Conservation (phyloP, 2,797 vertebrate species). For the Podarcis lilfordi region DNA sequence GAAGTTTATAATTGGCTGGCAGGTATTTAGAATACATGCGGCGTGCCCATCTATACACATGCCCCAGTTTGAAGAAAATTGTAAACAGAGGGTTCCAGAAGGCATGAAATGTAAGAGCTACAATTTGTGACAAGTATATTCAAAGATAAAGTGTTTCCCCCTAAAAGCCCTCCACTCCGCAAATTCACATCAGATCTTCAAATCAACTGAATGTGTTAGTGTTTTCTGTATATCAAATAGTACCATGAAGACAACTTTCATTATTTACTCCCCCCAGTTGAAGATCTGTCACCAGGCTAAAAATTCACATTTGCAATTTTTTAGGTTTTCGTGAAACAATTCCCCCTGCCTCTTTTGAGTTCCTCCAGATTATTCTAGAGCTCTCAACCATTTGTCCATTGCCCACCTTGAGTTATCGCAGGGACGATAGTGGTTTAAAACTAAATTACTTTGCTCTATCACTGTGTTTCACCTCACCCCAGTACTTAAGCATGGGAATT, state of each 20-base stretch:
- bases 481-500: not conserved
- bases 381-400: not conserved
- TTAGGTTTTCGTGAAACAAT: not conserved
- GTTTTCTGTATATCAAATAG: not conserved
- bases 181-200: not conserved
- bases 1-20: not conserved
- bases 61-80: not conserved
- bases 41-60: not conserved
- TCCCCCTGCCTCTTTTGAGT: not conserved
- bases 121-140: not conserved
- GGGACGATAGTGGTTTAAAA: not conserved
- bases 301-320: not conserved
- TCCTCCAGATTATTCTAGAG: not conserved
- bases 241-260: not conserved
- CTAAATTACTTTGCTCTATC: no score
- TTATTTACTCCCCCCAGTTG: not conserved
- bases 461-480: not conserved
- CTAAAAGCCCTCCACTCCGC: no score
- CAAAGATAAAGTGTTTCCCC: not conserved
- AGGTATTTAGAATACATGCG: not conserved
- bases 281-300: not conserved
- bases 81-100: not conserved
- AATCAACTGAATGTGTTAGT: not conserved
- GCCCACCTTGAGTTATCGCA: not conserved
- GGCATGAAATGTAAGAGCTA: not conserved